Conservation (phyloP, 2,888 invertebrate species). For the Drosophila anomelani region DNA sequence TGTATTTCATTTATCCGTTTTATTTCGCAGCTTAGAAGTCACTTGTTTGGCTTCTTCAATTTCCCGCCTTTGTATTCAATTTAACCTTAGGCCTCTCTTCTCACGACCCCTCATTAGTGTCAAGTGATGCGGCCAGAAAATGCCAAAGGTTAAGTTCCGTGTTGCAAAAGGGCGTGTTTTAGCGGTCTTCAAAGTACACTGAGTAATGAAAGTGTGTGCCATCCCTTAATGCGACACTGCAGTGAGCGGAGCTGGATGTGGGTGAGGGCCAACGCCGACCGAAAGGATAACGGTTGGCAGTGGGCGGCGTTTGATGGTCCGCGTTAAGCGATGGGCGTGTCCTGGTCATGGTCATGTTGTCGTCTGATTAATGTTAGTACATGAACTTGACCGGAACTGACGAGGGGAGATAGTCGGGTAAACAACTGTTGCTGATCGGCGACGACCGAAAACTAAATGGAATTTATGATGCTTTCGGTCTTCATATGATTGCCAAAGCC, state of each 20-base stretch:
- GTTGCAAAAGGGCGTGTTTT: background rate
- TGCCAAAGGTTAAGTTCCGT: slow-evolving; percentile 18
- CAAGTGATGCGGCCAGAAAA: slow-evolving; percentile 15
- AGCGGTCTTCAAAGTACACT: background rate
- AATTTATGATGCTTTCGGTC: slow-evolving; percentile 60
- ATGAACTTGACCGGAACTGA: slow-evolving; percentile 42
- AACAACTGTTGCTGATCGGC: slow-evolving; percentile 43
- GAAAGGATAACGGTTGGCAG: slow-evolving; percentile 33
- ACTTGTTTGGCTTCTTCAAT: too few species aligned
- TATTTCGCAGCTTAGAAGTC: background rate
- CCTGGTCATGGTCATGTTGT: slow-evolving; percentile 4
- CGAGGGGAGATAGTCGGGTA: slow-evolving; percentile 18
- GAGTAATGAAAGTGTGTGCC: slow-evolving; percentile 18
- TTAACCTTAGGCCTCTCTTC: background rate
- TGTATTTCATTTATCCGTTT: background rate
- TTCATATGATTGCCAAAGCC: slow-evolving; percentile 62
- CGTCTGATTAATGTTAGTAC: slow-evolving; percentile 60
- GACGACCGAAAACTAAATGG: slow-evolving; percentile 51
- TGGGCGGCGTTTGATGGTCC: slow-evolving; percentile 12
- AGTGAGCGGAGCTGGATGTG: slow-evolving; percentile 35
- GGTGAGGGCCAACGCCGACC: slow-evolving; percentile 41
- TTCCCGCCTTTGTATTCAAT: background rate
- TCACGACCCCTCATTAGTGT: slow-evolving; percentile 7
- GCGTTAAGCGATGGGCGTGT: slow-evolving; percentile 18
- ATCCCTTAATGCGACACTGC: slow-evolving; percentile 10